A percentile compares a stretch with the other conserved stretches of the same genome.
These are phyloP conservation scores for Andrena praecox DNA, from an alignment of 2,888 invertebrate species.

Conservation along the genomic window DNA sequence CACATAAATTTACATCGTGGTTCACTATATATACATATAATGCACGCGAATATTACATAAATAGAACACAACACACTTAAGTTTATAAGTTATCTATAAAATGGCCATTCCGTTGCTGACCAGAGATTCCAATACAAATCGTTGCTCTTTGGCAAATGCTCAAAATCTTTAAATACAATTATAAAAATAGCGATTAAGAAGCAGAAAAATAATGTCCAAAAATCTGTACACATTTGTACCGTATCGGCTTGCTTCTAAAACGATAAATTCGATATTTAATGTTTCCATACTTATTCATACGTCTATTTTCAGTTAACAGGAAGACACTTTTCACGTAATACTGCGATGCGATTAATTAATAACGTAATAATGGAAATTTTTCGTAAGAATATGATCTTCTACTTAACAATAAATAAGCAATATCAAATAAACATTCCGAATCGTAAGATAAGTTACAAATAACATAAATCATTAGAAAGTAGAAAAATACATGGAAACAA, in stretches of 20 bases:
- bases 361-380: background rate
- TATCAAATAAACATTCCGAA: background rate
- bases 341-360: background rate
- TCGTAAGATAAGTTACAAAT: background rate
- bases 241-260: constrained; percentile 5
- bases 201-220: background rate
- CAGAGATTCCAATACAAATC: background rate
- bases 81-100: background rate
- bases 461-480: background rate
- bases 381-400: background rate
- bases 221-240: constrained; percentile 34
- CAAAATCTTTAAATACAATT: background rate
- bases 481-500: background rate
- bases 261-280: constrained; percentile 2
- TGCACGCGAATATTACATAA: constrained; percentile 6
- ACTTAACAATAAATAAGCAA: background rate
- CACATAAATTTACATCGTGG: constrained; percentile 1
- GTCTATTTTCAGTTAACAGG: constrained; percentile 1
- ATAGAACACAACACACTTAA: constrained; percentile 26
- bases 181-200: constrained; percentile 35
- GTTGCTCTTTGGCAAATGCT: constrained; percentile 18
- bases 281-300: background rate
- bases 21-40: constrained; percentile 1
- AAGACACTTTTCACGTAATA: background rate
- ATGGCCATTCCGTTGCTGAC: background rate